Evolutionary conservation across 2,797 vertebrate species (phyloP).

Genomic region (Oryzias sinensis): DNA sequence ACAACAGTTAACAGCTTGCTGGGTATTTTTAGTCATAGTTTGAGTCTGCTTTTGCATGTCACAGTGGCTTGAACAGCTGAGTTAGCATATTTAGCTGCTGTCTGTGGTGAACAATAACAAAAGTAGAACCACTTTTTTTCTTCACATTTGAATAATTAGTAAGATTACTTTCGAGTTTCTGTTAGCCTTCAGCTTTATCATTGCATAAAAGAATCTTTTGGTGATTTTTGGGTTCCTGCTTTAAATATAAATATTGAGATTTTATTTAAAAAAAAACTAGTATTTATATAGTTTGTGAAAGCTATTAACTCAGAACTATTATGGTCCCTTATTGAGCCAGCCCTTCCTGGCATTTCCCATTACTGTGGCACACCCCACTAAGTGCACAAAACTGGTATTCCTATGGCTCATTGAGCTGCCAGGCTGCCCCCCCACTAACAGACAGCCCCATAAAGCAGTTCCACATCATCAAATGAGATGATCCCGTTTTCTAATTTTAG

Average conservation of each 20-base stretch:
- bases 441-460: conserved; percentile 71
- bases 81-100: conserved; percentile 39
- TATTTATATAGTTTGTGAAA: conserved; percentile 64
- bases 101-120: conserved; percentile 46
- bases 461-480: conserved; percentile 74
- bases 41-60: conserved; percentile 60
- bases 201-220: conserved; percentile 13
- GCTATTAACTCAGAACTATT: conserved; percentile 70
- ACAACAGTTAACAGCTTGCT: conserved; percentile 51
- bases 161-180: conserved; percentile 19
- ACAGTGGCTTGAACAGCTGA: conserved; percentile 56
- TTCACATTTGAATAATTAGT: conserved; percentile 35
- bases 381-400: conserved; percentile 63
- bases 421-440: conserved; percentile 58
- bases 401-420: conserved; percentile 74
- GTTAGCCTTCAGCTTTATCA: conserved; percentile 29
- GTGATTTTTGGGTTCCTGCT: conserved; percentile 21
- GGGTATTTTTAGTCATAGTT: conserved; percentile 46
- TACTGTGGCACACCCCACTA: conserved; percentile 60
- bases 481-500: conserved; percentile 76
- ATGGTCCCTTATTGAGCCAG: conserved; percentile 54
- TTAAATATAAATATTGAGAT: conserved; percentile 25
- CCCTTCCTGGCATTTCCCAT: conserved; percentile 61
- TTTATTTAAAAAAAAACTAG: conserved; percentile 48
- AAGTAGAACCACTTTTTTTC: conserved; percentile 18